These are phyloP conservation scores for Solenodon paradoxus DNA, from an alignment of 2,113 vertebrate species.

Conservation along the genomic window DNA sequence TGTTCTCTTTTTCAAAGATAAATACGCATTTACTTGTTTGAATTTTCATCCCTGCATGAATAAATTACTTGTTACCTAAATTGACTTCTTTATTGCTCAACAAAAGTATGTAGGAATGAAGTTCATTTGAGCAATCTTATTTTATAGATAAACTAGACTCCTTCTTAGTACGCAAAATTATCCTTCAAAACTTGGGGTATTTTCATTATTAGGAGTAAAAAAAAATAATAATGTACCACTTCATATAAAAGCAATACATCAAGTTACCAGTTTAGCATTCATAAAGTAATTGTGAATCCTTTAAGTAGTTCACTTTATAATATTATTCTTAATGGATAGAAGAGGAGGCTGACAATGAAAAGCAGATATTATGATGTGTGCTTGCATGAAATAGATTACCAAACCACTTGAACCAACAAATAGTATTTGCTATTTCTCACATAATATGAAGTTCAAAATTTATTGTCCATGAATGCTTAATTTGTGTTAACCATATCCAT, in stretches of 20 bases:
- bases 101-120: neutral
- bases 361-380: neutral
- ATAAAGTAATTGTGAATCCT: neutral
- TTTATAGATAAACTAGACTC: neutral
- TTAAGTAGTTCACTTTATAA: neutral
- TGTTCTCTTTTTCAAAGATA: neutral
- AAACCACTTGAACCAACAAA: neutral
- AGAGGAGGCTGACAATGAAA: neutral
- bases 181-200: neutral
- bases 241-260: neutral
- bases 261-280: neutral
- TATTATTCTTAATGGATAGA: neutral
- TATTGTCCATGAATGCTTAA: neutral
- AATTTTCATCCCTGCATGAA: conserved; percentile 2
- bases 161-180: neutral
- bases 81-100: neutral
- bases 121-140: neutral
- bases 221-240: neutral
- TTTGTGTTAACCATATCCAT: neutral
- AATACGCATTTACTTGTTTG: neutral
- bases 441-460: neutral
- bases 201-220: neutral
- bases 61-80: neutral
- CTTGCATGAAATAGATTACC: neutral
- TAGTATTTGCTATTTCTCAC: neutral